Evolutionary conservation across 2,888 invertebrate genomes (phyloP).

Genomic region (Drosophila greeni): DNA sequence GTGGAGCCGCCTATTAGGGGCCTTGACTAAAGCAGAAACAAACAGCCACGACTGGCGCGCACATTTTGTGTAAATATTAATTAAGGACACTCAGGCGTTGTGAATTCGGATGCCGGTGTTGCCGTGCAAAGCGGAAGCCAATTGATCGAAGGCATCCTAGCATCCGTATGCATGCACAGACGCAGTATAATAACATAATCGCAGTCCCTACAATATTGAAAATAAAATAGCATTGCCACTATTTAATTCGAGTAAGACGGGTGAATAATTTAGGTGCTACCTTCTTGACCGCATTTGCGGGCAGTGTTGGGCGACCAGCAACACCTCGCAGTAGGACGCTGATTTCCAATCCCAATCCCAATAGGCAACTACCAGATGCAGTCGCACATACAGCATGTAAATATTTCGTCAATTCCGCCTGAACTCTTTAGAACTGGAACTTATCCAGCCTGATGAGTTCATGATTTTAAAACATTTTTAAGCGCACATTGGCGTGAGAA

Average conservation of each 20-base stretch:
- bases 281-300: too few species aligned
- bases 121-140: neutral
- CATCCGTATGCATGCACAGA: too few species aligned
- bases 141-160: too few species aligned
- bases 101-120: neutral
- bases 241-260: too few species aligned
- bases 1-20: slow-evolving; percentile 6
- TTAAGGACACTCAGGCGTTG: slow-evolving; percentile 5
- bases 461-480: neutral
- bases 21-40: slow-evolving; percentile 39
- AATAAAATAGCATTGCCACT: too few species aligned
- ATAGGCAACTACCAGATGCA: too few species aligned
- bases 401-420: neutral
- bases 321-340: too few species aligned
- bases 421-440: slow-evolving; percentile 1
- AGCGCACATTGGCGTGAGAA: too few species aligned
- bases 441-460: neutral
- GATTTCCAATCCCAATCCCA: neutral
- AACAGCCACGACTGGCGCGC: neutral
- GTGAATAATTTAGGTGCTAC: too few species aligned
- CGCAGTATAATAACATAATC: too few species aligned
- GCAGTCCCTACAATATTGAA: too few species aligned
- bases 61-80: slow-evolving; percentile 35
- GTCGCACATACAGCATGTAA: neutral
- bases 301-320: too few species aligned